Evolutionary conservation across 2,888 invertebrate species (phyloP), one percentile per base, ranked within the genome.

Genomic region (Oxystoma pomonae): DNA sequence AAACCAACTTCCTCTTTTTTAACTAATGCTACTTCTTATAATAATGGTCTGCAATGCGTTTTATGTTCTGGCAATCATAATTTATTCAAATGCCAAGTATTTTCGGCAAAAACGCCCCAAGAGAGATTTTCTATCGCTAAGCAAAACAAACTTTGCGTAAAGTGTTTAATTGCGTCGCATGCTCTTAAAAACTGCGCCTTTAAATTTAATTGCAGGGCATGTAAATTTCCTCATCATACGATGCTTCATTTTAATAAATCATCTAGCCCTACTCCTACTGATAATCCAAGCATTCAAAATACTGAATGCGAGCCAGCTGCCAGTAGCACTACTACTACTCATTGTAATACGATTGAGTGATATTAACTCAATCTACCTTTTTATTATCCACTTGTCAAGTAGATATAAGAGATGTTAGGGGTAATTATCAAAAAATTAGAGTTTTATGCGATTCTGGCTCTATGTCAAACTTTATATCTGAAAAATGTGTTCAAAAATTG

Each of bases 111-210:
- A n/a, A n/a, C n/a, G n/a, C n/a, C n/a, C n/a, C n/a, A n/a, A n/a
- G n/a, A n/a, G n/a, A n/a, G n/a, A n/a, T n/a, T n/a, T n/a, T n/a
- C n/a, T n/a, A n/a, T n/a, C n/a, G 17, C 17, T 16, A 55, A 55
- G 16, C 55, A 55, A 55, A 16, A 55, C 17, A 55, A 55, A 9
- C 55, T 16, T 55, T 55, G 55, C 17, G 55, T 55, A 9, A 55
- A 55, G 7, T 55, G n/a, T 55, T 9, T 55, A 16, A 9, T 55
- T 55, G 9, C 55, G 9, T 16, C 55, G 7, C 55, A 55, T 55
- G 9, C 55, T 55, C 9, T 55, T 16, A 55, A 50, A 50, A 50
- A 50, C n/a, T 50, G 50, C 50, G n/a, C 9, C 50, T 50, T n/a
- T 50, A 50, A n/a, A 55, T 9, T 12, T 16, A 12, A 16, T 9